phyloP scores from a whole-genome alignment of 2,797 vertebrate species.

The Spondyliosoma cantharus region DNA sequence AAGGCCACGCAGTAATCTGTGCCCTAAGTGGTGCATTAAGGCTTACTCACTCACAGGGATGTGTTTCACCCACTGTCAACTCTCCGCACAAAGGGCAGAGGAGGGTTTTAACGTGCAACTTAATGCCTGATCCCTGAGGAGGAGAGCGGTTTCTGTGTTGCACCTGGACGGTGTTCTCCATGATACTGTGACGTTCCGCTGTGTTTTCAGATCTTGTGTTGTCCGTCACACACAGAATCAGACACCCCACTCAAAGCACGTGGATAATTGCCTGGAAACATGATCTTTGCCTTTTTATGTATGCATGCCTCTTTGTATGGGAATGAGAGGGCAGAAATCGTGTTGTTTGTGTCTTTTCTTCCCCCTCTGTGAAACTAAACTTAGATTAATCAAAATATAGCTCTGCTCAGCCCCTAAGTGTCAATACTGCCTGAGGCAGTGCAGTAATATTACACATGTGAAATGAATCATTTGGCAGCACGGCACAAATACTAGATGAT shows the following conservation, averaged over 20 bases:
- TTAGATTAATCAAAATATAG: slow-evolving; percentile 64
- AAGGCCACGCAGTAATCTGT: slow-evolving; percentile 53
- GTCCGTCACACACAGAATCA: slow-evolving; percentile 40
- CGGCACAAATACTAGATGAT: slow-evolving; percentile 43
- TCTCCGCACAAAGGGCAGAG: slow-evolving; percentile 33
- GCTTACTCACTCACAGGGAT: slow-evolving; percentile 50
- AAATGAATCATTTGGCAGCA: slow-evolving; percentile 57
- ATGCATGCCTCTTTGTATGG: slow-evolving; percentile 38
- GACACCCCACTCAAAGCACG: slow-evolving; percentile 15
- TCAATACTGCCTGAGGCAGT: slow-evolving; percentile 48
- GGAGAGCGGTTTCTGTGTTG: slow-evolving; percentile 33
- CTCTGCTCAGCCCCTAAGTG: slow-evolving; percentile 36
- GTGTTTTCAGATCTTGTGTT: slow-evolving; percentile 35
- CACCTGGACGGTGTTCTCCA: slow-evolving; percentile 43
- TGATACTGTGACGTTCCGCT: slow-evolving; percentile 33
- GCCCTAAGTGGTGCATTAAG: slow-evolving; percentile 44
- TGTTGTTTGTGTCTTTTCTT: slow-evolving; percentile 27
- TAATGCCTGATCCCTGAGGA: slow-evolving; percentile 51
- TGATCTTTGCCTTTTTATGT: slow-evolving; percentile 34
- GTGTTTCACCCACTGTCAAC: slow-evolving; percentile 42
- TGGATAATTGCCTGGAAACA: slow-evolving; percentile 54
- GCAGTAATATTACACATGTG: slow-evolving; percentile 42
- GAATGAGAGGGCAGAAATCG: slow-evolving; percentile 16
- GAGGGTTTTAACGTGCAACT: slow-evolving; percentile 48
- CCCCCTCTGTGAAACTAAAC: slow-evolving; percentile 49